Base-by-base conservation (phyloP, 2,113 vertebrate genomes). In the Proterorhinus semilunaris region DNA sequence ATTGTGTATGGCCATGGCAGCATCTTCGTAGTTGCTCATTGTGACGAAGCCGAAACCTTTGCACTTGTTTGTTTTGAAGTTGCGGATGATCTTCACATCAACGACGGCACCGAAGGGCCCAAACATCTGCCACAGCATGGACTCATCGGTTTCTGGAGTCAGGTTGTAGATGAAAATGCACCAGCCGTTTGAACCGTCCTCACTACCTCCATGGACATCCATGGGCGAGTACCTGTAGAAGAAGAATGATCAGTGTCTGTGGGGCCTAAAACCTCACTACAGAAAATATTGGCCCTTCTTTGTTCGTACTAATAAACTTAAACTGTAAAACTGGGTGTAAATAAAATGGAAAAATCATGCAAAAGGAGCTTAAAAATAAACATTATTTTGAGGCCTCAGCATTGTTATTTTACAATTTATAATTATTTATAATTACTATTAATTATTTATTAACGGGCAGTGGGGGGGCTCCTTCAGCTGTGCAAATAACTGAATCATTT, bases 61-160 rank as follows among this genome's bases (percentile, higher is more conserved):
- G 91, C 97, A 98, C 92, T 99, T 99, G 93, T 97, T 99, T 93
- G 96, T 98, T 93, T 96, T 98, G 92, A 99, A 98, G 86, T 99
- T 96, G 68, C 96, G 95, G 86, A 99, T 99, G 88, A 99, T 96
- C 88, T 99, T 99, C 80, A 99, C 97, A 55, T 98, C 98, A 90
- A 95, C 95, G 75, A 99, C 97, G 0, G 97, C 97, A 0, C 97
- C 97, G 65, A 99, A 98, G 2, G 97, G 97, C 74, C 97, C 97
- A 64, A 98, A 99, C 96, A 99, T 96, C 94, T 99, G 97, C 97
- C 97, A 99, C 81, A 99, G 93, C 88, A 99, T 96, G 78, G 96
- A 95, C 92, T 99, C 97, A 72, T 98, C 96, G 1, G 95, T 94
- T 44, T 98, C 97, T 90, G 97, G 97, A 70, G 95, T 95, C 76